These are phyloP conservation scores for Resseliella maxima DNA, from an alignment of 2,888 invertebrate species.

Conservation along the genomic window DNA sequence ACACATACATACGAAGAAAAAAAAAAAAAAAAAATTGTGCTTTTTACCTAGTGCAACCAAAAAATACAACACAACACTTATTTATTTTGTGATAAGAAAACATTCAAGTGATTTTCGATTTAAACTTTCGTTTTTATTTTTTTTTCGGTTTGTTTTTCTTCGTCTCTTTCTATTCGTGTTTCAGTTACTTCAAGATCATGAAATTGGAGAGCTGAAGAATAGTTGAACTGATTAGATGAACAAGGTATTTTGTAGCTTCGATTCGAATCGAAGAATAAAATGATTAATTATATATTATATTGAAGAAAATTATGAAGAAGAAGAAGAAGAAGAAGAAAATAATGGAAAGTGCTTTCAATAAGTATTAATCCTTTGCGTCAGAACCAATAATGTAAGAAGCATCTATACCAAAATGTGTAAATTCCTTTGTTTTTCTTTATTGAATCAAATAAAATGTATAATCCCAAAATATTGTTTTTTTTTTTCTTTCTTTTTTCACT, in stretches of 20 bases:
- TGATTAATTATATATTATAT: no score
- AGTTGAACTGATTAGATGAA: background rate
- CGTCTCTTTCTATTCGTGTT: background rate
- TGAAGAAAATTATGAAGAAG: background rate
- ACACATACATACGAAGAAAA: background rate
- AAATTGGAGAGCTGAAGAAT: background rate
- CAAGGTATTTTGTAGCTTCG: background rate
- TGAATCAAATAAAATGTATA: constrained; percentile 28
- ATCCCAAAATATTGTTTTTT: background rate
- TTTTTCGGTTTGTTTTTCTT: constrained; percentile 4
- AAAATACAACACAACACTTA: constrained; percentile 8
- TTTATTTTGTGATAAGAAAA: constrained; percentile 47
- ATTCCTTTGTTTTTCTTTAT: constrained; percentile 39
- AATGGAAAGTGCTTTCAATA: constrained; percentile 9
- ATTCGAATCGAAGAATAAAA: background rate
- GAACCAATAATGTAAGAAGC: constrained; percentile 18
- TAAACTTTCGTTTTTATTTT: no score
- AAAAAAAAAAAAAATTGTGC: background rate
- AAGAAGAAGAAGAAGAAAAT: background rate
- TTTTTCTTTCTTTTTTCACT: background rate
- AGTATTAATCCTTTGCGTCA: background rate
- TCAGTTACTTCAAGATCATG: background rate
- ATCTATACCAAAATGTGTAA: background rate
- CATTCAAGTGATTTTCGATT: constrained; percentile 43
- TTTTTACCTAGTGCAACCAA: no score